phyloP scores from a whole-genome alignment of 2,797 vertebrate genomes.

The Rhynchotus rufescens region DNA sequence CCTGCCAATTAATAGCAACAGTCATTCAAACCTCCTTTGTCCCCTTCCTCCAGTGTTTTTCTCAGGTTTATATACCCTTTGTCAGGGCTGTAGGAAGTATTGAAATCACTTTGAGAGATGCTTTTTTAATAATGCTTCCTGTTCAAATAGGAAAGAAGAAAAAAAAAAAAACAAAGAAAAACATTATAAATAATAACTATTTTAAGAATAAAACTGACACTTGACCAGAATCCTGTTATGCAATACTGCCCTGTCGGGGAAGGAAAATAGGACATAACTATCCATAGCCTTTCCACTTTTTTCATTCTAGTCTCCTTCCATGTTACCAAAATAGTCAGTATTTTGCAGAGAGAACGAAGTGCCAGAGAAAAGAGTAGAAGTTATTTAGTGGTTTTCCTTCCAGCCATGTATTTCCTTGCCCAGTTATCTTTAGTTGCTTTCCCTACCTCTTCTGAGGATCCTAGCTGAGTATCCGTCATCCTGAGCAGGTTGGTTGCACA shows the following conservation, averaged over 20 bases:
- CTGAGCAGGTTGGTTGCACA: neutral
- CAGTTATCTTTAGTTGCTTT: neutral
- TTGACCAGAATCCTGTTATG: conserved; percentile 50
- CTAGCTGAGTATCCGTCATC: neutral
- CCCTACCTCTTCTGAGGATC: neutral
- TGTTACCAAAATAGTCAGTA: conserved; percentile 32
- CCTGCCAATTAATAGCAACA: neutral
- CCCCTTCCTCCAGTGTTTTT: neutral
- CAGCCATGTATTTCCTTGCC: conserved; percentile 5
- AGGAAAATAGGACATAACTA: conserved; percentile 49
- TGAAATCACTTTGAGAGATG: conserved; percentile 17
- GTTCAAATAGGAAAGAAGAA: neutral
- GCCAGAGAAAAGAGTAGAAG: conserved; percentile 33
- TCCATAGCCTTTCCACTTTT: conserved; percentile 16
- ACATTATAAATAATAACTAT: conserved; percentile 53
- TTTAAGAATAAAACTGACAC: conserved; percentile 56
- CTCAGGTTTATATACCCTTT: conserved; percentile 27
- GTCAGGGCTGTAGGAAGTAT: neutral
- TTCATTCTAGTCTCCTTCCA: conserved; percentile 38
- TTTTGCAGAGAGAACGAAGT: conserved; percentile 18
- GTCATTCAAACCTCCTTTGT: neutral
- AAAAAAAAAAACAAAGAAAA: neutral
- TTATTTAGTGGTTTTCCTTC: conserved; percentile 61
- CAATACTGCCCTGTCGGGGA: conserved; percentile 48
- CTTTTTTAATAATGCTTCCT: conserved; percentile 4